Evolutionary conservation across 2,888 invertebrate genomes (phyloP).

Genomic region (Teleogryllus oceanicus): DNA sequence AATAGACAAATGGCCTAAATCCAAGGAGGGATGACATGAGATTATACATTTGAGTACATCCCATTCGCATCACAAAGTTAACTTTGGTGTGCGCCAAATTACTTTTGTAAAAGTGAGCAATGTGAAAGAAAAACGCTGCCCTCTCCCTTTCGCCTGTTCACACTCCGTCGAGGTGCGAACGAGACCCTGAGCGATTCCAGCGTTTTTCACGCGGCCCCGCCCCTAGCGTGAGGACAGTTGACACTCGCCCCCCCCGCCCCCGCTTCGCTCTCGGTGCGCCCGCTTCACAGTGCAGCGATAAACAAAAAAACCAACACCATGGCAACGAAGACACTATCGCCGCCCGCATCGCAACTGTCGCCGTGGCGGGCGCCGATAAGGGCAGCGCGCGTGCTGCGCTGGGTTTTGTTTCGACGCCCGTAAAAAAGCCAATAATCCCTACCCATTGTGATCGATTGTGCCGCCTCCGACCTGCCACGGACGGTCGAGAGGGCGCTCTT

Average conservation of each 20-base stretch:
- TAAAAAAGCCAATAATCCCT: background rate
- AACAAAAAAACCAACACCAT: background rate
- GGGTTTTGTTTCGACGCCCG: slow-evolving; percentile 1
- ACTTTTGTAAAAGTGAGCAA: no score
- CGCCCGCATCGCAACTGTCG: slow-evolving; percentile 5
- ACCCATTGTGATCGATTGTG: background rate
- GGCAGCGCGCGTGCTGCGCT: background rate
- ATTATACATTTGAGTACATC: no score
- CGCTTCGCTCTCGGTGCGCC: background rate
- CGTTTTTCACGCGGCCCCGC: no score
- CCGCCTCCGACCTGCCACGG: background rate
- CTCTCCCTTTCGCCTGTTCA: no score
- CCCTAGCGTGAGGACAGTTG: background rate
- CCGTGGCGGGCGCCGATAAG: background rate
- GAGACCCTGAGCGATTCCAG: no score
- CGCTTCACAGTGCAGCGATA: background rate
- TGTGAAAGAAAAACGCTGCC: no score
- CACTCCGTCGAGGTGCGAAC: no score
- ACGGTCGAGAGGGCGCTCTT: background rate
- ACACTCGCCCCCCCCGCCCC: background rate
- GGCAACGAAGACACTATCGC: slow-evolving; percentile 1
- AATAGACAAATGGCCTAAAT: no score
- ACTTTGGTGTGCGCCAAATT: no score
- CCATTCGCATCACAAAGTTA: no score
- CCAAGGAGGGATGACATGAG: no score